A percentile compares a stretch with the other conserved stretches of the same genome.
These are phyloP conservation scores for Hippocampus zosterae DNA, from an alignment of 2,113 vertebrate species.

Conservation along the genomic window DNA sequence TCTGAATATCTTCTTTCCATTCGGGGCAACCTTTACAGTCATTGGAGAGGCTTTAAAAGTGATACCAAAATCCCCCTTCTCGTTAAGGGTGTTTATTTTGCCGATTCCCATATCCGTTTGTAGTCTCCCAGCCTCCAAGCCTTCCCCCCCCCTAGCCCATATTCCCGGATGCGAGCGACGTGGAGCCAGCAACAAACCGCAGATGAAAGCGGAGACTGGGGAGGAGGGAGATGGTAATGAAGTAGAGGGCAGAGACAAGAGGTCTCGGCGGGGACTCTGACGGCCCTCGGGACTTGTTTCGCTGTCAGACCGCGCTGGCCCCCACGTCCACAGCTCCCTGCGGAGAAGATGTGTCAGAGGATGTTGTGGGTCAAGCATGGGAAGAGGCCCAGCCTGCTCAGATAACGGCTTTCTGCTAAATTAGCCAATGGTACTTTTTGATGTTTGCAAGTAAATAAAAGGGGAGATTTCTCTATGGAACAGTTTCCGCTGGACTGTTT, in stretches of 20 bases:
- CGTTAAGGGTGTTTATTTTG: slow-evolving; percentile 63
- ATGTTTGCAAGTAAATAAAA: slow-evolving; percentile 32
- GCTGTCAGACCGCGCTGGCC: slow-evolving; percentile 53
- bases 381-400: slow-evolving; percentile 57
- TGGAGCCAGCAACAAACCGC: slow-evolving; percentile 59
- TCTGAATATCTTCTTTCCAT: slow-evolving; percentile 14
- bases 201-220: slow-evolving; percentile 61
- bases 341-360: slow-evolving; percentile 60
- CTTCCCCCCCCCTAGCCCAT: slow-evolving; percentile 29
- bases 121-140: slow-evolving; percentile 51
- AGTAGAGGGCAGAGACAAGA: slow-evolving; percentile 62
- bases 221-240: slow-evolving; percentile 63
- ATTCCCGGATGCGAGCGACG: slow-evolving; percentile 62
- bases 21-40: slow-evolving; percentile 21
- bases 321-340: slow-evolving; percentile 57
- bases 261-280: slow-evolving; percentile 42
- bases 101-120: slow-evolving; percentile 65
- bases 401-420: slow-evolving; percentile 59
- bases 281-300: slow-evolving; percentile 58
- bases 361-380: slow-evolving; percentile 67
- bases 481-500: slow-evolving; percentile 8
- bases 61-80: slow-evolving; percentile 52
- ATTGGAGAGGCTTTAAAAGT: slow-evolving; percentile 28
- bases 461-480: neutral
- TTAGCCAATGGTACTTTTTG: slow-evolving; percentile 47